Percentiles rank a stretch among this genome's conserved stretches.
Conservation (phyloP, 2,888 invertebrate species). For the Elysia crispata region DNA sequence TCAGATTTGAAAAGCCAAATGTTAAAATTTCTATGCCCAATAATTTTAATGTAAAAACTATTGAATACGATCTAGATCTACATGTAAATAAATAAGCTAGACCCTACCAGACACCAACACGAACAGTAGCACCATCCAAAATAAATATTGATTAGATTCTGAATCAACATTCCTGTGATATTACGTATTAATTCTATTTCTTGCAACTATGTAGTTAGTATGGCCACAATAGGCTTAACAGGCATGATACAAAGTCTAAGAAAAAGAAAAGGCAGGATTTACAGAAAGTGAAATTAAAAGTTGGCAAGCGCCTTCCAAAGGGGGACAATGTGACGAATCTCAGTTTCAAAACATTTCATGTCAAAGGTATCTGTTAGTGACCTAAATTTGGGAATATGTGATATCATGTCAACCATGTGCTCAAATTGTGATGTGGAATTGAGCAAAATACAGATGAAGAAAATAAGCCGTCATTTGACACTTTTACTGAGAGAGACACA, state of each 20-base stretch:
- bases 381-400: slow-evolving; percentile 67
- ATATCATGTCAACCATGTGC: slow-evolving; percentile 65
- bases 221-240: too few species aligned
- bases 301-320: slow-evolving; percentile 87
- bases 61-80: too few species aligned
- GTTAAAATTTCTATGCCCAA: too few species aligned
- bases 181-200: too few species aligned
- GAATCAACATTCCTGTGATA: too few species aligned
- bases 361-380: slow-evolving; percentile 79
- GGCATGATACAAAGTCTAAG: slow-evolving; percentile 58
- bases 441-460: neutral
- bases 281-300: slow-evolving; percentile 91
- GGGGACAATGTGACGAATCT: slow-evolving; percentile 93
- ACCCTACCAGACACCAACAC: too few species aligned
- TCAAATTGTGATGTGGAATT: neutral
- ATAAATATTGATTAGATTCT: too few species aligned
- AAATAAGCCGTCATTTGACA: slow-evolving; percentile 32
- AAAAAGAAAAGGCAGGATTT: slow-evolving; percentile 86
- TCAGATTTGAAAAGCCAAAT: too few species aligned
- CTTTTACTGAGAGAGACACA: slow-evolving; percentile 26
- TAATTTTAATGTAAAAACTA: too few species aligned
- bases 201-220: too few species aligned
- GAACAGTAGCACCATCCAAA: too few species aligned
- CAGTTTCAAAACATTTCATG: slow-evolving; percentile 91
- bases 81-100: too few species aligned